Evolutionary conservation across 2,888 invertebrate genomes (phyloP).

Genomic region (Synanthedon formicaeformis): DNA sequence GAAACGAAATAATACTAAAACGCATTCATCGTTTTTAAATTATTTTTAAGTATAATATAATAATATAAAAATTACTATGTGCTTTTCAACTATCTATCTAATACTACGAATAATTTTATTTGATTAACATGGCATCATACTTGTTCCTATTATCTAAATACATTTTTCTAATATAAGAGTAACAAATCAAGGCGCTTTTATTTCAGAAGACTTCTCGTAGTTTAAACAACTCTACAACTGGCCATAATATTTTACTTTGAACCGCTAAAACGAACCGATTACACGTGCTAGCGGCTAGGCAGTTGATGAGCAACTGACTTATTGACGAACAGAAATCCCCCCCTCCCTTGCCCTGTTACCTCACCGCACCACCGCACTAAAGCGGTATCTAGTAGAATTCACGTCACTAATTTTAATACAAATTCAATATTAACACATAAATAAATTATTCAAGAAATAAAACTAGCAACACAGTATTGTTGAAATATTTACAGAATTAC

Average conservation of each 20-base stretch:
- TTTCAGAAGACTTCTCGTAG: conserved; percentile 24
- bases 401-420: no score
- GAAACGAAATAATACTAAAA: conserved; percentile 64
- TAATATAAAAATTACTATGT: conserved; percentile 9
- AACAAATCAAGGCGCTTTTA: conserved; percentile 44
- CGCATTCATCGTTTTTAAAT: conserved; percentile 46
- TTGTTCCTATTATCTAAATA: conserved; percentile 17
- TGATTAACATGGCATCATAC: conserved; percentile 47
- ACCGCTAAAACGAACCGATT: no score
- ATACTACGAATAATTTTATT: conserved; percentile 14
- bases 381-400: no score
- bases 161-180: conserved; percentile 24
- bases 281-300: no score
- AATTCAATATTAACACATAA: no score
- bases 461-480: no score
- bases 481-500: no score
- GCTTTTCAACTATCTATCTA: conserved; percentile 16
- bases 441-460: no score
- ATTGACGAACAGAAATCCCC: no score
- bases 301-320: no score
- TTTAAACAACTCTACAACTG: conserved; percentile 3
- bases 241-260: neutral
- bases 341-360: no score
- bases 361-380: no score
- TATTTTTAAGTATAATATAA: conserved; percentile 6